Conservation (phyloP, 2,888 invertebrate species). For the Drosophila tripunctata region DNA sequence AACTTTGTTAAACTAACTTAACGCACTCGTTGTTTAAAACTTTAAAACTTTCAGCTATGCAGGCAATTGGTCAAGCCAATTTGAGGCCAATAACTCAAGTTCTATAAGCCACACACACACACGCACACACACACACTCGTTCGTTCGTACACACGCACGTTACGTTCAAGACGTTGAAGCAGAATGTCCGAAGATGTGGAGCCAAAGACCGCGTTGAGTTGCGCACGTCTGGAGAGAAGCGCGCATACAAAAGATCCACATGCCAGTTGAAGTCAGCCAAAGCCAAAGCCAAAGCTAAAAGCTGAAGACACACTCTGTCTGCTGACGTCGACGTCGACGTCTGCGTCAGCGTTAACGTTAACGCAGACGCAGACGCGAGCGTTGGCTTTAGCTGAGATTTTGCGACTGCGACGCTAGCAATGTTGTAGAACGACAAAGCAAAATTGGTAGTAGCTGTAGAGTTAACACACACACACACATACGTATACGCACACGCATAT, state of each 20-base stretch:
- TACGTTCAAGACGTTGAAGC: slow-evolving; percentile 39
- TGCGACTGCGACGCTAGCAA: slow-evolving; percentile 51
- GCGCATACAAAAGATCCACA: slow-evolving; percentile 78
- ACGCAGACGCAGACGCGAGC: slow-evolving; percentile 25
- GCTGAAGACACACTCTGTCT: slow-evolving; percentile 22
- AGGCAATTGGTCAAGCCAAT: slow-evolving; percentile 47
- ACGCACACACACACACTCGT: slow-evolving; percentile 28
- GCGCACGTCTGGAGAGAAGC: slow-evolving; percentile 75
- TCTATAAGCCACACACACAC: slow-evolving; percentile 32
- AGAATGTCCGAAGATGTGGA: slow-evolving; percentile 53
- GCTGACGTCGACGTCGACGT: slow-evolving; percentile 15
- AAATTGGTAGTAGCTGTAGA: slow-evolving; percentile 54
- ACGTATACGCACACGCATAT: slow-evolving; percentile 20
- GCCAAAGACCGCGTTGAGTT: slow-evolving; percentile 73
- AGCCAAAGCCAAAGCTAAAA: slow-evolving; percentile 42
- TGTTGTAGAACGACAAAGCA: slow-evolving; percentile 54
- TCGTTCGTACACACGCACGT: slow-evolving; percentile 32
- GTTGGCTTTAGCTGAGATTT: slow-evolving; percentile 25
- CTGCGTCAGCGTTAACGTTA: neutral
- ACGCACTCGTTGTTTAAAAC: slow-evolving; percentile 12
- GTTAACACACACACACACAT: slow-evolving; percentile 26
- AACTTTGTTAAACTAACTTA: neutral
- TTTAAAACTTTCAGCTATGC: slow-evolving; percentile 20
- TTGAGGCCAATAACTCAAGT: slow-evolving; percentile 56
- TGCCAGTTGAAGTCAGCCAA: slow-evolving; percentile 59